These are phyloP conservation scores for Microctonus brassicae DNA, from an alignment of 2,888 invertebrate genomes.

Conservation along the genomic window DNA sequence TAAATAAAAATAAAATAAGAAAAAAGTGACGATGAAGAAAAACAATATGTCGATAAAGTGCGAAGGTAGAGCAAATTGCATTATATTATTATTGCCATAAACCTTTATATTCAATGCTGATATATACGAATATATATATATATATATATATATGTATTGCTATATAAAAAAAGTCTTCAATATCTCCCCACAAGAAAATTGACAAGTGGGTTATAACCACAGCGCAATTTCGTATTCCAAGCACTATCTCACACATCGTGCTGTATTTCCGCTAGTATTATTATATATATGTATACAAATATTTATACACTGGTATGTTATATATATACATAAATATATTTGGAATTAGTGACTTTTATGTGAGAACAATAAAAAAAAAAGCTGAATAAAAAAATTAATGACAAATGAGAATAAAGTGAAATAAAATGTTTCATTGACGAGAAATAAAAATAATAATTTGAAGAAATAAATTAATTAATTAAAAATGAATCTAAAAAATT, in stretches of 20 bases:
- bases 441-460: too few relatives aligned
- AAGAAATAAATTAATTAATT: too few relatives aligned
- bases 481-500: too few relatives aligned
- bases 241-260: not conserved
- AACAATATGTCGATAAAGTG: not conserved
- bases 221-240: not conserved
- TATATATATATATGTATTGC: not conserved
- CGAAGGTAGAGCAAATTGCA: not conserved
- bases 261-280: not conserved
- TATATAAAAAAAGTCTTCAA: too few relatives aligned
- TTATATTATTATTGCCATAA: not conserved
- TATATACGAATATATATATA: not conserved
- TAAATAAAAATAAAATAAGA: slow-evolving; percentile 10
- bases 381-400: too few relatives aligned
- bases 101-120: not conserved
- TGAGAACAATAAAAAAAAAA: too few relatives aligned
- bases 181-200: not conserved
- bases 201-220: not conserved
- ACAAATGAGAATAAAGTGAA: too few relatives aligned
- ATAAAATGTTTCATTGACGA: too few relatives aligned
- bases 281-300: not conserved
- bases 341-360: too few relatives aligned
- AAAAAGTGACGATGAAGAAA: slow-evolving; percentile 3
- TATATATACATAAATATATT: too few relatives aligned
- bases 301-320: too few relatives aligned